phyloP scores from a whole-genome alignment of 2,888 invertebrate genomes.

The Heliconius erato region DNA sequence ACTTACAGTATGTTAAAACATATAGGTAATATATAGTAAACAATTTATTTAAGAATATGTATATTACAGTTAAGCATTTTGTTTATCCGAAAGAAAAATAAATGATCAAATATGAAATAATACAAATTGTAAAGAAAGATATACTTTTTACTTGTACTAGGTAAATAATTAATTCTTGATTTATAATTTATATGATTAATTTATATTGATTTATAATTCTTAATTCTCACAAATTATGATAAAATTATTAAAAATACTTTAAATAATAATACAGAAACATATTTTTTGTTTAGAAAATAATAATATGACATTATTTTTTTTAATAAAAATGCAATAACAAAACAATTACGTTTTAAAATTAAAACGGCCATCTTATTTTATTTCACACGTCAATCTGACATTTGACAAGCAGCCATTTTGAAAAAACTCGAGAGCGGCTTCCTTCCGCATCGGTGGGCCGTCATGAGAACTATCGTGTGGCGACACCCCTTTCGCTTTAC shows the following conservation, averaged over 20 bases:
- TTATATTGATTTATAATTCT: too few species aligned
- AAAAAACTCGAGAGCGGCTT: slow-evolving; percentile 84
- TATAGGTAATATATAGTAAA: not conserved
- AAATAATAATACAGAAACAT: too few species aligned
- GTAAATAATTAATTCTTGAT: not conserved
- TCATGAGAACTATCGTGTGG: slow-evolving; percentile 81
- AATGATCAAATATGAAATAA: not conserved
- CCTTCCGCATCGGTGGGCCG: slow-evolving; percentile 82
- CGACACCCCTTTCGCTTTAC: slow-evolving; percentile 83
- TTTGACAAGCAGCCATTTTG: slow-evolving; percentile 84
- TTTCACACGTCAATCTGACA: slow-evolving; percentile 76
- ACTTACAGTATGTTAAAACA: too few species aligned
- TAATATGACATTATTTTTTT: too few species aligned
- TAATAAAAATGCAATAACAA: too few species aligned
- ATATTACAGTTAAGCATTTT: not conserved
- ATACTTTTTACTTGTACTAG: not conserved
- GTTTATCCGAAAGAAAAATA: not conserved
- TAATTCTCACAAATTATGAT: too few species aligned
- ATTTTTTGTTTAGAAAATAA: too few species aligned
- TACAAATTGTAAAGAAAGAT: not conserved
- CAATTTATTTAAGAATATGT: not conserved
- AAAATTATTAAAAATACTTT: too few species aligned
- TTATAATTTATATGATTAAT: too few species aligned
- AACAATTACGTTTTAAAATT: too few species aligned
- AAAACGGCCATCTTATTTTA: slow-evolving; percentile 75